Evolutionary conservation across 1,140 invertebrate species (phyloP), one percentile per base, ranked within the genome.

Genomic region (Solenopsis fugax): DNA sequence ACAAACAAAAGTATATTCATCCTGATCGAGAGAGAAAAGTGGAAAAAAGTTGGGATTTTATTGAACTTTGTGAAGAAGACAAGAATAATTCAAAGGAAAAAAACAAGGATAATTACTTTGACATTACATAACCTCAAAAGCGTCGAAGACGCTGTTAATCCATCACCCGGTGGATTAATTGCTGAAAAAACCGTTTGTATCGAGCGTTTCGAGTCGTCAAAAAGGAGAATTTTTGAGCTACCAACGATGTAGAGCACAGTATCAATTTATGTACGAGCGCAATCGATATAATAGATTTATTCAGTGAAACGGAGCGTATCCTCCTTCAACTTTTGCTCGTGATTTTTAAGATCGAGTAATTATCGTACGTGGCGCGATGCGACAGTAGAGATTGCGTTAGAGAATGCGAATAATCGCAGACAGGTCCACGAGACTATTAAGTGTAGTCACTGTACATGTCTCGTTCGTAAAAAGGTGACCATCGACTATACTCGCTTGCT

Each of bases 341-440:
- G 16, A 16, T 1, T 7, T 18, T n/a, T 29, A 37, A 41, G 10
- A 37, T 12, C 6, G 9, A 72, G 2, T 4, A n/a, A 29, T 5
- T 5, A 69, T 24, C 4, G 4, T 77, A 10, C 6, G 6, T 75
- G 5, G 9, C 34, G 7, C 24, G 16, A 77, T 60, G 21, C 7
- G 13, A 75, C n/a, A 77, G 9, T 37, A 67, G 0, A 52, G n/a
- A 80, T 50, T 34, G 41, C 2, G 0, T 62, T 2, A 34, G 4
- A 80, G 18, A 80, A 80, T 80, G 76, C 29, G 2, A n/a, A 80
- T 54, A 18, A 21, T 80, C 9, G 34, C 48, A 54, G 13, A n/a
- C 6, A 29, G 10, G 71, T 34, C 34, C 3, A 24, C 34, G 9
- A 81, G 48, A 12, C 69, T 10, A 21, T 60, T 34, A 73, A 21